Percentiles rank a stretch among this genome's conserved stretches.
Conservation (phyloP, 2,797 vertebrate species). For the Chaunax sp. region DNA sequence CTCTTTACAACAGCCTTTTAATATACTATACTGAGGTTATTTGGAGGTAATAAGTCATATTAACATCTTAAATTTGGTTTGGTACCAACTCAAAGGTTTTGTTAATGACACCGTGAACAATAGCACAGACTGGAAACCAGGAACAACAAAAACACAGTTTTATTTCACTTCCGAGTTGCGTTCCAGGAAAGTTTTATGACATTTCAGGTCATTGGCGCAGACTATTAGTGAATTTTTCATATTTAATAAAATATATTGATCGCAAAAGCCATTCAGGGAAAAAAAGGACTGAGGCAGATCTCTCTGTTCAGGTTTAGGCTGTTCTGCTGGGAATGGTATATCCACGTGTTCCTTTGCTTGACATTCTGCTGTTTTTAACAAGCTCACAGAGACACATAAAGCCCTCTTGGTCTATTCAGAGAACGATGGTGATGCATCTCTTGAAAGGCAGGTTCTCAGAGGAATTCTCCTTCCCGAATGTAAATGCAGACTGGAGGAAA, state of each 20-base stretch:
- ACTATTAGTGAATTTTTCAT: slow-evolving; percentile 71
- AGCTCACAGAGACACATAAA: slow-evolving; percentile 77
- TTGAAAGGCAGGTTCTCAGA: slow-evolving; percentile 57
- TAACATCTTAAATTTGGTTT: slow-evolving; percentile 26
- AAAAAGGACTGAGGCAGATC: slow-evolving; percentile 52
- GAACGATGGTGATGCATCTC: slow-evolving; percentile 68
- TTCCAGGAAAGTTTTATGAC: slow-evolving; percentile 79
- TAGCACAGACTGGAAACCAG: slow-evolving; percentile 52
- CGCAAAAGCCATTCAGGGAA: slow-evolving; percentile 45
- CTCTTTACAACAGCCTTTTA: slow-evolving; percentile 44
- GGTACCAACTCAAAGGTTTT: slow-evolving; percentile 45
- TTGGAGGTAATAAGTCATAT: slow-evolving; percentile 60
- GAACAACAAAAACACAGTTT: slow-evolving; percentile 64
- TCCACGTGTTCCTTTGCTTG: slow-evolving; percentile 70
- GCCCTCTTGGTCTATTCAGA: slow-evolving; percentile 54
- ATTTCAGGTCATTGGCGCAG: slow-evolving; percentile 68
- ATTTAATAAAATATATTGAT: slow-evolving; percentile 78
- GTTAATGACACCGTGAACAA: slow-evolving; percentile 60
- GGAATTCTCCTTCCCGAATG: slow-evolving; percentile 53
- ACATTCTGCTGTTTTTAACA: slow-evolving; percentile 80
- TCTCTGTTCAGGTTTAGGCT: slow-evolving; percentile 68
- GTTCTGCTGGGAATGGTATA: slow-evolving; percentile 71
- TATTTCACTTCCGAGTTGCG: slow-evolving; percentile 75
- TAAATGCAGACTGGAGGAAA: slow-evolving; percentile 48
- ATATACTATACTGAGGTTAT: slow-evolving; percentile 36